These are phyloP conservation scores for Nibea coibor DNA, from an alignment of 2,113 vertebrate genomes.

Conservation along the genomic window DNA sequence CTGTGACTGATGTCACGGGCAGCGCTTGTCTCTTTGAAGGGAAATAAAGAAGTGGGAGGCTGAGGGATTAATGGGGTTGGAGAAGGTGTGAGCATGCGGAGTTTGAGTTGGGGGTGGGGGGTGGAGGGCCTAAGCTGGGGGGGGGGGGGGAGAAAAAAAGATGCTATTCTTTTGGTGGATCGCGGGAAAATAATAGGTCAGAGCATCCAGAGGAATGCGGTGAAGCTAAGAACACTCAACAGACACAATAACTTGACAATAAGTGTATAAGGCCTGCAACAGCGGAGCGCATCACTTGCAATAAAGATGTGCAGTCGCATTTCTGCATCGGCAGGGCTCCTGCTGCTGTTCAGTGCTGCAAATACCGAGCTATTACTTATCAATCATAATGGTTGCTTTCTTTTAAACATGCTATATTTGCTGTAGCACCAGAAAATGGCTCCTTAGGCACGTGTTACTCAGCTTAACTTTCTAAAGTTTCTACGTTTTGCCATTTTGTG, in stretches of 20 bases:
- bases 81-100: conserved; percentile 63
- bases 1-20: conserved; percentile 83
- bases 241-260: conserved; percentile 9
- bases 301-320: conserved; percentile 24
- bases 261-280: conserved; percentile 13
- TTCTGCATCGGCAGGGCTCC: not conserved
- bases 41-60: conserved; percentile 76
- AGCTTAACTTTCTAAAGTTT: not conserved
- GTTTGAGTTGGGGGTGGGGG: conserved; percentile 45
- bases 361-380: too few relatives aligned
- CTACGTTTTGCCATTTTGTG: not conserved
- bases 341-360: too few relatives aligned
- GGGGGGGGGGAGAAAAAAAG: conserved; percentile 30
- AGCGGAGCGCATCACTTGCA: not conserved
- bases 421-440: not conserved
- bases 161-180: conserved; percentile 57
- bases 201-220: conserved; percentile 41
- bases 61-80: conserved; percentile 74
- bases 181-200: conserved; percentile 57
- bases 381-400: too few relatives aligned
- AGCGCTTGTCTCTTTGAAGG: conserved; percentile 80
- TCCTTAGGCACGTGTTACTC: not conserved
- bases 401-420: not conserved
- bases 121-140: conserved; percentile 46
- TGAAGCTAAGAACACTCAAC: conserved; percentile 18